Percentiles rank a stretch among this genome's conserved stretches.
These are phyloP conservation scores for Horisme vitalbata DNA, from an alignment of 2,888 invertebrate species.

Conservation along the genomic window DNA sequence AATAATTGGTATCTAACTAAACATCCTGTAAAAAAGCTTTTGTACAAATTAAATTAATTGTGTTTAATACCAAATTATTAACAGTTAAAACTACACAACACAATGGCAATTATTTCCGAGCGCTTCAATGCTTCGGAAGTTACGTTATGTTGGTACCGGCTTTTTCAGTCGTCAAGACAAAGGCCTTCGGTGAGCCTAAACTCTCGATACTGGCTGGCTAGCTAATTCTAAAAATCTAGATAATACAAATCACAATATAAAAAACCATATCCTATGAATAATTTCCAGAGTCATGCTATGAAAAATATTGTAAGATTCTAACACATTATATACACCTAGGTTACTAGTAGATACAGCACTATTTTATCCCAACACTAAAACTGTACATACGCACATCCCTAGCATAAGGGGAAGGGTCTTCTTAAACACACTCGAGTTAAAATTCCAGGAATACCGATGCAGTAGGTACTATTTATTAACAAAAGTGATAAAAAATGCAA, in stretches of 20 bases:
- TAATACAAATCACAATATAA: no score
- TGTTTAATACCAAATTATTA: background rate
- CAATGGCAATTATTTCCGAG: no score
- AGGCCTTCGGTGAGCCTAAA: no score
- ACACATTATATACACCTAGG: slow-evolving; percentile 11
- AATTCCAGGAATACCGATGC: slow-evolving; percentile 41
- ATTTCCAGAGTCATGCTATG: slow-evolving; percentile 7
- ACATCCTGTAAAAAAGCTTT: background rate
- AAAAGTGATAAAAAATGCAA: no score
- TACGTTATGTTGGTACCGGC: no score
- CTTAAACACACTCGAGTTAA: slow-evolving; percentile 1
- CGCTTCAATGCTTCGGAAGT: no score
- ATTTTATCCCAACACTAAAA: slow-evolving; percentile 8
- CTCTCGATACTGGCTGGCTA: no score
- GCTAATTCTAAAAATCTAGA: no score
- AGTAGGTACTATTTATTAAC: no score
- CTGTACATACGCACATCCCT: slow-evolving; percentile 22
- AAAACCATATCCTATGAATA: background rate
- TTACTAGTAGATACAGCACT: slow-evolving; percentile 7
- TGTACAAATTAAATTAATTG: slow-evolving; percentile 5
- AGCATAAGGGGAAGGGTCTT: slow-evolving; percentile 19
- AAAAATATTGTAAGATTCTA: slow-evolving; percentile 2
- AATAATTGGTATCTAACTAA: background rate
- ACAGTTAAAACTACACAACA: no score
- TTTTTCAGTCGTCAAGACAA: no score